Base-by-base conservation (phyloP, 2,113 vertebrate genomes). In the Entelurus aequoreus region DNA sequence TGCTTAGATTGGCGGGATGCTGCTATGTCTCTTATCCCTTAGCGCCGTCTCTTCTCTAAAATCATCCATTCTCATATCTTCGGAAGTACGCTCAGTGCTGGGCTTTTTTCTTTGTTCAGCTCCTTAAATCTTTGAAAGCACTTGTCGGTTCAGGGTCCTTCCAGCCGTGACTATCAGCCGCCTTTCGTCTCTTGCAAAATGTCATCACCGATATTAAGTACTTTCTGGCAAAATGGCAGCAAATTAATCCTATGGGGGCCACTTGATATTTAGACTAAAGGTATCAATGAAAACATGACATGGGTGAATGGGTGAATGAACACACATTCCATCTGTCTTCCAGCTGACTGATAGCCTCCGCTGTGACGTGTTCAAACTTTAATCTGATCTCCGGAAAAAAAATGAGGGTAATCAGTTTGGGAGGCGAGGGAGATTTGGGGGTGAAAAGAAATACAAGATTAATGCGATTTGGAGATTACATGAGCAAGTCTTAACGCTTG, bases 351-450 rank as follows among this genome's bases (percentile, higher is more conserved):
- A 75, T 63, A 60, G 60, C 6, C 8, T 66, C 61, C 55, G 15
- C 65, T 50, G 71, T 67, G 19, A 55, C 73, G 60, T 68, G 75
- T 84, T 85, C 75, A 74, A 70, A 55, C 66, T 71, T 63, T 66
- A 82, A 76, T 71, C 75, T 78, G 84, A 69, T 70, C 72, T 57
- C 55, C 7, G 65, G 19, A 65, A 78, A 81, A 68, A 70, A 77
- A 72, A 82, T 74, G 74, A 74, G 72, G 75, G 68, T 82, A 88
- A 82, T 84, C 80, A 79, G 72, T 79, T 81, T 73, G 62, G 74
- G 37, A 74, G 72, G 65, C 44, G 72, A 69, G 75, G 54, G 37
- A 79, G 77, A 76, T 81, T 81, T 73, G 60, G 75, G 65, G 28
- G 28, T 28, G 28, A 28, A 28, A 12, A 11, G 12, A 46, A 46